Evolutionary conservation across 2,888 invertebrate genomes (phyloP).

Genomic region (Sminthurinus aureus): DNA sequence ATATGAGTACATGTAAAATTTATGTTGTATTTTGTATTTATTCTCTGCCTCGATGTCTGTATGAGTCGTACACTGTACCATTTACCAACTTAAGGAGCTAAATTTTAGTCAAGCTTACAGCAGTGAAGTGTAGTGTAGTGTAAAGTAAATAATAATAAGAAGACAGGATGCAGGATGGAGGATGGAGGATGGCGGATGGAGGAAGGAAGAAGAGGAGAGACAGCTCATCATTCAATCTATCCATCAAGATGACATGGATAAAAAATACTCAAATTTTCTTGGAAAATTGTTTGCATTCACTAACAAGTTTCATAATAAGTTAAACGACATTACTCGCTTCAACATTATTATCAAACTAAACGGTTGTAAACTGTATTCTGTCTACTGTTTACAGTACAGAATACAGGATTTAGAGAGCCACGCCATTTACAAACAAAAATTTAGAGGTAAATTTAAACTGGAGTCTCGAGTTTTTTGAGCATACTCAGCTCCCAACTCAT

Average conservation of each 20-base stretch:
- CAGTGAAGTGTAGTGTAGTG: neutral
- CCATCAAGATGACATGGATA: constrained; percentile 46
- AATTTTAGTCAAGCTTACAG: too few species aligned
- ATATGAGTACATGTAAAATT: too few species aligned
- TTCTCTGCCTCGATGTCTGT: too few species aligned
- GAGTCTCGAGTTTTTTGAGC: constrained; percentile 27
- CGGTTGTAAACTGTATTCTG: too few species aligned
- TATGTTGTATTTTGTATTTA: too few species aligned
- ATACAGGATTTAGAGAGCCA: neutral
- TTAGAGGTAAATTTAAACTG: neutral
- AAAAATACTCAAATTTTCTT: constrained; percentile 14
- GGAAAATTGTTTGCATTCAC: neutral
- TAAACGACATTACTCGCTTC: too few species aligned
- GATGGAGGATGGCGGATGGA: neutral
- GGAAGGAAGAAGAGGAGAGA: constrained; percentile 23
- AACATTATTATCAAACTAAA: too few species aligned
- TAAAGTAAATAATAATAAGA: neutral
- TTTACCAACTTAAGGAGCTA: too few species aligned
- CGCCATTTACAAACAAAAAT: neutral
- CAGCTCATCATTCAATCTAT: constrained; percentile 39
- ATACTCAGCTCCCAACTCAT: neutral
- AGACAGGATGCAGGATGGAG: neutral
- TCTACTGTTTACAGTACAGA: too few species aligned
- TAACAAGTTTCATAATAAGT: too few species aligned
- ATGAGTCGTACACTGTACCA: too few species aligned